A percentile compares a stretch with the other conserved stretches of the same genome.
Evolutionary conservation across 2,113 vertebrate genomes (phyloP).

Genomic region (Eupsittula cactorum): DNA sequence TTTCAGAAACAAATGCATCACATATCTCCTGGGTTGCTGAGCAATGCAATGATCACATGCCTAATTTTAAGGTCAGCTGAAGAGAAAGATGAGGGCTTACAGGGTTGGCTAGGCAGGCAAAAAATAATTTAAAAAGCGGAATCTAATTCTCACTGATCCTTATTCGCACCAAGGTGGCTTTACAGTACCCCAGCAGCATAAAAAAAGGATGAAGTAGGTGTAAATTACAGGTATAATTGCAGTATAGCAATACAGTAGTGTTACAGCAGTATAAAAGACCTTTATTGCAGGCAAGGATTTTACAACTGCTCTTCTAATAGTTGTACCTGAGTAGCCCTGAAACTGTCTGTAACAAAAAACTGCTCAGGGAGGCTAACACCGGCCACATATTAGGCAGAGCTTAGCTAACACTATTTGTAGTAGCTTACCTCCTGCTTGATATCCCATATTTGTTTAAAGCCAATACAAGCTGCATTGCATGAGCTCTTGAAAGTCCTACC

Average conservation of each 20-base stretch:
- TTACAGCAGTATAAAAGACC: not conserved
- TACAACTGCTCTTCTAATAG: not conserved
- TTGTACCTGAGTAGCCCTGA: not conserved
- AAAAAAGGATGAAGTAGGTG: not conserved
- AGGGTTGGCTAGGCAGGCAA: not conserved
- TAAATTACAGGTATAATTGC: not conserved
- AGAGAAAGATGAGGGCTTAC: not conserved
- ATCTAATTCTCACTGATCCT: not conserved
- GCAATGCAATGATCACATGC: not conserved
- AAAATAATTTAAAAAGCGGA: not conserved
- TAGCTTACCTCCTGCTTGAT: not conserved
- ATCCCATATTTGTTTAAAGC: not conserved
- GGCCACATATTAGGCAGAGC: not conserved
- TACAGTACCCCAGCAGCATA: not conserved
- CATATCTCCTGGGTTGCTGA: not conserved
- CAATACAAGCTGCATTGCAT: not conserved
- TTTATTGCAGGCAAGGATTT: not conserved
- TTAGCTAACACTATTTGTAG: not conserved
- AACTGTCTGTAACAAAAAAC: not conserved
- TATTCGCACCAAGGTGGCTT: not conserved
- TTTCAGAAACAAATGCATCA: constrained; percentile 29
- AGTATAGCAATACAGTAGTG: not conserved
- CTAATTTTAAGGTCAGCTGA: not conserved
- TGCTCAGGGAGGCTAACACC: not conserved
- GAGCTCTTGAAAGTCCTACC: not conserved